Conservation (phyloP, 2,113 vertebrate genomes). For the Myiagra hebetior region DNA sequence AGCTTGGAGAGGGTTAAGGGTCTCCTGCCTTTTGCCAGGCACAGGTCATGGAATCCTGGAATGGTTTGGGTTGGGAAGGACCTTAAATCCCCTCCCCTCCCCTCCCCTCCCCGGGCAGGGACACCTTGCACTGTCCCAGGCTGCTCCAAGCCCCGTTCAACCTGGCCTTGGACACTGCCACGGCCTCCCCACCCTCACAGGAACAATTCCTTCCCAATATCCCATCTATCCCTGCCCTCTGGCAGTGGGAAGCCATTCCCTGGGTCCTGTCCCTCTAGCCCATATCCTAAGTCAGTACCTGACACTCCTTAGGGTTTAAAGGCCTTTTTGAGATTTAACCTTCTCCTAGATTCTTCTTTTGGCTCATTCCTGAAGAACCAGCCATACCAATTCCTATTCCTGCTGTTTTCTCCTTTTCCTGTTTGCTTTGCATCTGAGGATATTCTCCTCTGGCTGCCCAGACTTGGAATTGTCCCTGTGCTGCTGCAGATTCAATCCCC, state of each 20-base stretch:
- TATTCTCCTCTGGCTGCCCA: not conserved
- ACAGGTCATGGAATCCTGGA: accelerated
- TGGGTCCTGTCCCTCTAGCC: not conserved
- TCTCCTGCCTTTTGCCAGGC: not conserved
- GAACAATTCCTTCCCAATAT: not conserved
- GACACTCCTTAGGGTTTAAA: not conserved
- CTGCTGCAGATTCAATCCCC: not conserved
- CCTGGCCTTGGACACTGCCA: not conserved
- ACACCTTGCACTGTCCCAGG: accelerated
- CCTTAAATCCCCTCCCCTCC: not conserved
- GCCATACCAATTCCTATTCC: not conserved
- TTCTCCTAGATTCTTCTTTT: not conserved
- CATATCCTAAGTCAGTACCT: not conserved
- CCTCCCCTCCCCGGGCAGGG: not conserved
- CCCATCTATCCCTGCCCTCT: not conserved
- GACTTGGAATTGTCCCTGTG: not conserved
- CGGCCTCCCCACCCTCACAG: not conserved
- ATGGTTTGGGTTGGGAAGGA: not conserved
- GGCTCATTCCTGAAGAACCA: not conserved
- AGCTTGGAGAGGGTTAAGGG: not conserved
- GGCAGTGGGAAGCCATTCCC: not conserved
- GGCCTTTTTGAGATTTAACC: not conserved
- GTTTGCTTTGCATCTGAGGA: not conserved
- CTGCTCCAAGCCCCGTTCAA: not conserved
- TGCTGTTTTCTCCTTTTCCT: not conserved